These are phyloP conservation scores for Sterrhoptilus dennistouni DNA, from an alignment of 2,113 vertebrate genomes.

Conservation along the genomic window DNA sequence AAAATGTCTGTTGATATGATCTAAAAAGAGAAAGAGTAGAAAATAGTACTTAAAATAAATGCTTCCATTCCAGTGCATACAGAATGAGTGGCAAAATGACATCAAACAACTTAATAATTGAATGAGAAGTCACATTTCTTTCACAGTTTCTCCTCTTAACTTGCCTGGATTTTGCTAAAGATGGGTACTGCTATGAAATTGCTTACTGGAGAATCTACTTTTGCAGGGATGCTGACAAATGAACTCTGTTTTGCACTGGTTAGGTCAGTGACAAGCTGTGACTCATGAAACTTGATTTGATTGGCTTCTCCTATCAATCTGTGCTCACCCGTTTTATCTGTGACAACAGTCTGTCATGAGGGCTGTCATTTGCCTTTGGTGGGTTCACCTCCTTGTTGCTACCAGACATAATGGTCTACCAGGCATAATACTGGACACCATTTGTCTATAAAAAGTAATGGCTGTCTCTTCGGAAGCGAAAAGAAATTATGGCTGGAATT, in stretches of 20 bases:
- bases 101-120: background rate
- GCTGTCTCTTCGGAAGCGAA: background rate
- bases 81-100: background rate
- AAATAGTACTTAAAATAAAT: constrained; percentile 31
- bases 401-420: background rate
- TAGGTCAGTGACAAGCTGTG: background rate
- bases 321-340: background rate
- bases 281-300: background rate
- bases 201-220: background rate
- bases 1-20: constrained; percentile 32
- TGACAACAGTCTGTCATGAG: background rate
- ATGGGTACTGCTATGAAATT: background rate
- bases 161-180: background rate
- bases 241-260: background rate
- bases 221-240: background rate
- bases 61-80: background rate
- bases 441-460: background rate
- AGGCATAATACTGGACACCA: background rate
- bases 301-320: background rate
- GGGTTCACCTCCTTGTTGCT: background rate
- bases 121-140: background rate
- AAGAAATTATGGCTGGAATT: background rate
- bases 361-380: background rate
- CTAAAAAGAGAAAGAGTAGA: constrained; percentile 34
- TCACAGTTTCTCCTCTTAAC: background rate